phyloP scores from a whole-genome alignment of 2,888 invertebrate genomes.

The Auanema sp. region DNA sequence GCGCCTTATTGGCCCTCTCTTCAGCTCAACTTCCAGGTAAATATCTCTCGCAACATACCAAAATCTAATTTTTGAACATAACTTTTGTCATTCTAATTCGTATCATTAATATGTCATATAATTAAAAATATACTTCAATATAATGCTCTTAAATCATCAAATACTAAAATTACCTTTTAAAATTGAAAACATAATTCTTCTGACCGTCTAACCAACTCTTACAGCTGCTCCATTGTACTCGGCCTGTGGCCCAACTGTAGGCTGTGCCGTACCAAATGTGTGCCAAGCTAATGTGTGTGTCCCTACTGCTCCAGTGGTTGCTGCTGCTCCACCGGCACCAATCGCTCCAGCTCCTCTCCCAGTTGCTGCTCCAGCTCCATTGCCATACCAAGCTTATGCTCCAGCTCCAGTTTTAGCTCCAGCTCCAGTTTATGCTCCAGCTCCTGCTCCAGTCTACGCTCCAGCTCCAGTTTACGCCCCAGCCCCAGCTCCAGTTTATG shows the following conservation, averaged over 20 bases:
- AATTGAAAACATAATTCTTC: background rate
- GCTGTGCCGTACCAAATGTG: conserved; percentile 48
- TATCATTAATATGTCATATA: background rate
- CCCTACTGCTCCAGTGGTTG: conserved; percentile 31
- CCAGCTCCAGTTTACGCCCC: conserved; percentile 33
- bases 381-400: conserved; percentile 5
- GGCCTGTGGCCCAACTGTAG: conserved; percentile 48
- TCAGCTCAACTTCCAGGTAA: conserved; percentile 38
- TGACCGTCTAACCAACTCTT: conserved; percentile 1
- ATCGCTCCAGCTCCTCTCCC: conserved; percentile 23
- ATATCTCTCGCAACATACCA: background rate
- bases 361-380: conserved; percentile 15
- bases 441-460: conserved; percentile 12
- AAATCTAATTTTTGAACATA: background rate
- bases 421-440: conserved; percentile 29
- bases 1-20: conserved; percentile 27
- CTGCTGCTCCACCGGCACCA: conserved; percentile 31
- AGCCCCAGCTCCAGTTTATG: conserved; percentile 35
- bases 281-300: conserved; percentile 51
- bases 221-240: conserved; percentile 50
- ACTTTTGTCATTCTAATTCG: background rate
- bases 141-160: conserved; percentile 1
- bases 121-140: background rate
- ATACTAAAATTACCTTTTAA: background rate
- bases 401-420: conserved; percentile 9